Evolutionary conservation across 2,113 vertebrate genomes (phyloP).

Genomic region (Lynx canadensis): DNA sequence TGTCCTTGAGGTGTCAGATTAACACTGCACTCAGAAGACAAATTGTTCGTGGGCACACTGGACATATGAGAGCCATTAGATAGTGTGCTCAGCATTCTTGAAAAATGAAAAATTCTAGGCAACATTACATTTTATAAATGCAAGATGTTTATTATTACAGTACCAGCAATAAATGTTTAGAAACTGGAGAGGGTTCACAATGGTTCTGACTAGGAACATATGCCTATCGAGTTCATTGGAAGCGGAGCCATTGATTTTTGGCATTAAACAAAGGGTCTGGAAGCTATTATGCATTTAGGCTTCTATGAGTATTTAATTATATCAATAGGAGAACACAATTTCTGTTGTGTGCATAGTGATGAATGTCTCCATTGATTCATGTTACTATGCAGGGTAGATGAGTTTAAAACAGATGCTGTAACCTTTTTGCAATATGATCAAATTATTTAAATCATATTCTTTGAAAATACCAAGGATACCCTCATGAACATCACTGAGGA

Average conservation of each 20-base stretch:
- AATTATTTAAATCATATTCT: constrained; percentile 82
- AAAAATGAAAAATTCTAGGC: constrained; percentile 90
- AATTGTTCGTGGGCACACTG: constrained; percentile 86
- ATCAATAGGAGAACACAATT: constrained; percentile 89
- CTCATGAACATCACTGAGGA: constrained; percentile 63
- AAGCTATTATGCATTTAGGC: constrained; percentile 88
- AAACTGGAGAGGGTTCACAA: constrained; percentile 89
- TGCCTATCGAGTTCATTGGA: constrained; percentile 82
- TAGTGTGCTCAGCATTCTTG: constrained; percentile 86
- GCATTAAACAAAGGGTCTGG: constrained; percentile 89
- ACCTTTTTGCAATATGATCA: constrained; percentile 82
- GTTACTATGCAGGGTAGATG: constrained; percentile 86
- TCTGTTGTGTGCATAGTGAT: constrained; percentile 88
- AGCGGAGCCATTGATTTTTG: constrained; percentile 87
- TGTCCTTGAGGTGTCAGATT: constrained; percentile 91
- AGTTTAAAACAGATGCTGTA: constrained; percentile 85
- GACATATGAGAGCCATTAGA: constrained; percentile 90
- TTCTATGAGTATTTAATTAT: constrained; percentile 90
- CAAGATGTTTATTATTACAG: constrained; percentile 91
- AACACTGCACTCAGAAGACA: constrained; percentile 88
- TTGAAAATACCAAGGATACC: constrained; percentile 78
- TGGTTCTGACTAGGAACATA: constrained; percentile 90
- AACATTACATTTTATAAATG: constrained; percentile 91
- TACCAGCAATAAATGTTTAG: constrained; percentile 91
- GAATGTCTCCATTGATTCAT: constrained; percentile 89